Evolutionary conservation across 1,140 invertebrate genomes (phyloP), one percentile per base, ranked within the genome.

Genomic region (Drosophila equinoxialis): DNA sequence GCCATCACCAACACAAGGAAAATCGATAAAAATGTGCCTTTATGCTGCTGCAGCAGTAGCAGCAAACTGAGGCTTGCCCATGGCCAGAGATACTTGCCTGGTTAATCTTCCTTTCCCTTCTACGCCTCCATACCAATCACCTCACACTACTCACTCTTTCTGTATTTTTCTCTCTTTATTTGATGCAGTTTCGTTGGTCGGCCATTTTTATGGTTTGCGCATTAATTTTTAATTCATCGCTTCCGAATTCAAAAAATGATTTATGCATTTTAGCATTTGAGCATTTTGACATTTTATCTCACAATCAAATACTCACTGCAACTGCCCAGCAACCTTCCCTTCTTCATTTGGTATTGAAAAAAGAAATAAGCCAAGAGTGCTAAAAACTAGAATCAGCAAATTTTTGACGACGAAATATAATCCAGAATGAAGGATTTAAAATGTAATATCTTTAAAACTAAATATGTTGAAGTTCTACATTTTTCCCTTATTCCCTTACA

Each of bases 21-120:
- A 87, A 87, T 87, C 83, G 77, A 87, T 87, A 87, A 89, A 87
- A 87, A 79, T 83, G 70, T 87, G 76, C 81, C 84, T 67, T 41
- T 65, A 60, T 69, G 54, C 37, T 69, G 54, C 37, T 66, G 58
- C 41, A 51, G 30, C 59, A 48, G 45, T 35, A 54, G 37, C 51
- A 30, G 60, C 55, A 39, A 35, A 20, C 35, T 51, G 26, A 45
- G 61, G n/a, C 39, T 26, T 8, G 39, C 14, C 61, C 35, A 67
- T 45, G 60, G 10, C 39, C 39, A 59, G 11, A 68, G 35, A 71
- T 68, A 48, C 11, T 23, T 41, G 35, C 5, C 37, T 54, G 61
- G 70, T 73, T 60, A 73, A 68, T 72, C 35, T 62, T n/a, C 6
- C 33, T 17, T 4, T 20, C 17, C 17, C 3, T 10, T 2, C 45